These are phyloP conservation scores for Hycleus phaleratus DNA, from an alignment of 1,140 invertebrate species.

Conservation along the genomic window DNA sequence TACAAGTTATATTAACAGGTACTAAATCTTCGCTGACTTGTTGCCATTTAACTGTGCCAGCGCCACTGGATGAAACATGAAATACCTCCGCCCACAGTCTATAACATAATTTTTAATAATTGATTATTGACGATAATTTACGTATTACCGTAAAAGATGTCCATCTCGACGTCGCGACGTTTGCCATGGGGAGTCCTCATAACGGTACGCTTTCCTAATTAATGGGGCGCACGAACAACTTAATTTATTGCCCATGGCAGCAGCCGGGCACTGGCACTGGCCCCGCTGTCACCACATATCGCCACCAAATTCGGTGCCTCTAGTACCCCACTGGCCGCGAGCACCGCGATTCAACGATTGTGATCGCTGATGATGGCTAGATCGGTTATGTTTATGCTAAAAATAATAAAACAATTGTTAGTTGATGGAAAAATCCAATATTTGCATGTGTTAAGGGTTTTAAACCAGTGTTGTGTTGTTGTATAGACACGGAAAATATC, in stretches of 20 bases:
- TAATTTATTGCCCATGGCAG: slow-evolving; percentile 88
- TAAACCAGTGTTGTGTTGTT: no score
- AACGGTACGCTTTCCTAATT: slow-evolving; percentile 87
- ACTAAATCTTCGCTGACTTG: slow-evolving; percentile 96
- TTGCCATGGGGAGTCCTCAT: slow-evolving; percentile 90
- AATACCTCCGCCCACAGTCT: slow-evolving; percentile 97
- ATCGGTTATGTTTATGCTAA: slow-evolving; percentile 38
- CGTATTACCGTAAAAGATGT: slow-evolving; percentile 77
- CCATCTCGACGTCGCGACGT: slow-evolving; percentile 76
- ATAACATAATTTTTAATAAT: slow-evolving; percentile 32
- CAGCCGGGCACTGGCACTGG: slow-evolving; percentile 38
- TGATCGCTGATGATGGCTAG: slow-evolving; percentile 47
- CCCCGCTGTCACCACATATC: slow-evolving; percentile 67
- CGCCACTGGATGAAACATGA: slow-evolving; percentile 83
- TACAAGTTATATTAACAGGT: slow-evolving; percentile 94
- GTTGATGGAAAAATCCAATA: no score
- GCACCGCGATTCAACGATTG: slow-evolving; percentile 62
- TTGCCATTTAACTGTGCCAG: slow-evolving; percentile 90
- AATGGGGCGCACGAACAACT: slow-evolving; percentile 90
- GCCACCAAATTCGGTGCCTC: slow-evolving; percentile 46
- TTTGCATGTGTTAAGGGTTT: no score
- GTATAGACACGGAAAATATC: no score
- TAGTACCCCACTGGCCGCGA: slow-evolving; percentile 54
- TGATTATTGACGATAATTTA: neutral
- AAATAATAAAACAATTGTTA: neutral